Evolutionary conservation across 2,888 invertebrate species (phyloP).

Genomic region (Polydrusus pterygomalis): DNA sequence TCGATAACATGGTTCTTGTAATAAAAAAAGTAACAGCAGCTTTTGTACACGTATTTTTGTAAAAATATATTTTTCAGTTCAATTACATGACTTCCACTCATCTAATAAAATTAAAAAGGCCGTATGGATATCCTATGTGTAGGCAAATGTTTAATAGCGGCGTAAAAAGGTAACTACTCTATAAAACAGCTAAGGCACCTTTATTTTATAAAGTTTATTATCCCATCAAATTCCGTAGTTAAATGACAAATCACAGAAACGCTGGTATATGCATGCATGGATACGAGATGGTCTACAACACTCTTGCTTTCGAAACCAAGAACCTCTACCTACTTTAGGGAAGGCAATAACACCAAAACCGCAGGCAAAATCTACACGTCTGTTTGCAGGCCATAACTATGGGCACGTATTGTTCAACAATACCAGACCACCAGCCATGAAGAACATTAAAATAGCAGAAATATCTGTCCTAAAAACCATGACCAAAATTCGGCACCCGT

Average conservation of each 20-base stretch:
- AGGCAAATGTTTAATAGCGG: not conserved
- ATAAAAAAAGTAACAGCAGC: too few species aligned
- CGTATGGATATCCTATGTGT: not conserved
- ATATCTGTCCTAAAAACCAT: too few species aligned
- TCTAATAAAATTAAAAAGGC: not conserved
- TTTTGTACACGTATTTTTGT: too few species aligned
- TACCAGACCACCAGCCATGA: too few species aligned
- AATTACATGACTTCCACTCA: not conserved
- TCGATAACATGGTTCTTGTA: not conserved
- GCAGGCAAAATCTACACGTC: too few species aligned
- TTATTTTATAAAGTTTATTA: constrained; percentile 3
- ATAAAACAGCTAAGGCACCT: not conserved
- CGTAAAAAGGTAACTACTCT: not conserved
- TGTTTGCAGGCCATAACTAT: too few species aligned
- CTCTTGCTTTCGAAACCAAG: too few species aligned
- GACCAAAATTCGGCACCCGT: too few species aligned
- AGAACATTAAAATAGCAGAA: too few species aligned
- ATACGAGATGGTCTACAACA: constrained; percentile 5
- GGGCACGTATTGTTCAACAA: too few species aligned
- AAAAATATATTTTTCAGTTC: not conserved
- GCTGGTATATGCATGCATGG: not conserved
- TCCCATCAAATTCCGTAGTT: not conserved
- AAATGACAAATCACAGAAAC: not conserved
- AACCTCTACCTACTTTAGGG: too few species aligned
- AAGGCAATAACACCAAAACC: too few species aligned